Percentiles rank a stretch among this genome's conserved stretches.
Conservation (phyloP, 2,113 vertebrate genomes). For the Ictalurus punctatus region DNA sequence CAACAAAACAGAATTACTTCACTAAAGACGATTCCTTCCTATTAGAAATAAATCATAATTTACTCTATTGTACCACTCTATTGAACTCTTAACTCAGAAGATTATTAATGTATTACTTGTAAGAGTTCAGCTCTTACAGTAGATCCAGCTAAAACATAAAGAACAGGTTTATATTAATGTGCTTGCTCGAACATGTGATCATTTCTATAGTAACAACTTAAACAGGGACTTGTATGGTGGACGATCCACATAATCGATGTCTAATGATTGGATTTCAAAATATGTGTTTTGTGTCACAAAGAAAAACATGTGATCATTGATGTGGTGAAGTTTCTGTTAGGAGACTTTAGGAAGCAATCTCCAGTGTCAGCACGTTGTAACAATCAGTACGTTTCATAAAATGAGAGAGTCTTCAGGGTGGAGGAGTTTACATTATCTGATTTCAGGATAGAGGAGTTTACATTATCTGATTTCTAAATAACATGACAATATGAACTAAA, state of each 20-base stretch:
- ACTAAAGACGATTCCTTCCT: neutral
- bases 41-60: neutral
- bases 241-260: neutral
- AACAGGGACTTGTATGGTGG: too few relatives aligned
- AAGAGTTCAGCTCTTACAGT: neutral
- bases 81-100: neutral
- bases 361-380: neutral
- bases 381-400: neutral
- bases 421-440: too few relatives aligned
- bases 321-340: neutral
- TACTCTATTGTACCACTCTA: neutral
- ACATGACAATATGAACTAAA: too few relatives aligned
- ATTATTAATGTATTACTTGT: too few relatives aligned
- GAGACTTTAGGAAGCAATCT: neutral
- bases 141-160: neutral
- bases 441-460: too few relatives aligned
- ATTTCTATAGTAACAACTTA: neutral
- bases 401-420: too few relatives aligned
- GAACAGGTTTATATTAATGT: neutral
- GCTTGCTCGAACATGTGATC: neutral
- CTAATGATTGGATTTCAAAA: neutral
- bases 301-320: neutral
- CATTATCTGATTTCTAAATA: neutral
- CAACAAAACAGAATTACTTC: neutral
- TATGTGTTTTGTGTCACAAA: neutral